Base-by-base conservation (phyloP, 2,888 invertebrate species). In the Icerya purchasi region DNA sequence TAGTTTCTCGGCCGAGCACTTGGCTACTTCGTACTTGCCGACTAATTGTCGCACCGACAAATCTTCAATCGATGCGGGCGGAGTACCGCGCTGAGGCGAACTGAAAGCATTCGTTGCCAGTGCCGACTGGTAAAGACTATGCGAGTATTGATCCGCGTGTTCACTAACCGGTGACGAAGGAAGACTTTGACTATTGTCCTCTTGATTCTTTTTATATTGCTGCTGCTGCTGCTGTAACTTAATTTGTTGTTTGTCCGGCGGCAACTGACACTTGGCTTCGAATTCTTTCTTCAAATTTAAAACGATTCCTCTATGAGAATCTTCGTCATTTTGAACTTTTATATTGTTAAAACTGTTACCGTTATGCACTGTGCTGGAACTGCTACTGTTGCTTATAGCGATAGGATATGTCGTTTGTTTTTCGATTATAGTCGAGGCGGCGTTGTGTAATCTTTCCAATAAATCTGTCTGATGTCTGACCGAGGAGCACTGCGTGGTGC, bases 201-300 rank as follows among this genome's bases (percentile, higher is more conserved):
- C 10, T 57, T 60, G 63, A 69, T 71, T 58, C 68, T 70, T 60
- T 72, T 70, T 50, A 67, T 65, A 55, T 65, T 64, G 22, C 56
- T 57, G 67, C 53, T 57, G n/a, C 25, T 36, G 50, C 53, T 21
- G 51, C 50, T 55, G 20, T 61, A 58, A 50, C n/a, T n/a, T n/a
- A n/a, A n/a, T n/a, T 36, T 36, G 36, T 36, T 36, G 36, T 14
- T 36, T 36, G 14, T 36, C 36, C 14, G 36, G 36, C 5, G 14
- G 49, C 5, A 60, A 54, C 19, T 59, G 49, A 2, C 77, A 78
- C 70, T 84, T 84, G 57, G 89, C 88, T 75, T 91, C 90, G 71
- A 90, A 89, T 71, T 86, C 89, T 70, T 84, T 84, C 72, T 87
- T 87, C 66, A 89, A 78, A 76, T 83, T 86, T 75, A 82, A 82